Conservation (phyloP, 2,888 invertebrate species). For the Mythimna impura region DNA sequence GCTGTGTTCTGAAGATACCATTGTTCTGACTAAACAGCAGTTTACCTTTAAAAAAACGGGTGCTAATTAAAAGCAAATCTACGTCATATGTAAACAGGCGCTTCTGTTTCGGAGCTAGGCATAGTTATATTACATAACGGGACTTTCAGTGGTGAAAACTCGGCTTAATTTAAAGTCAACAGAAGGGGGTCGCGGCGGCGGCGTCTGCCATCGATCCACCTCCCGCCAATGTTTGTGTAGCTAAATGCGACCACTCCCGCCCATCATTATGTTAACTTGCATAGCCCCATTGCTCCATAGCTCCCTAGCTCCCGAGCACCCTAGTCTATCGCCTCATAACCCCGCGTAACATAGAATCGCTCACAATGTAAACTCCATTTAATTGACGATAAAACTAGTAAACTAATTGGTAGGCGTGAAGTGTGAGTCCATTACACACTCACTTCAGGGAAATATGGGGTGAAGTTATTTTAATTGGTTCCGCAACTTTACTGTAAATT, state of each 20-base stretch:
- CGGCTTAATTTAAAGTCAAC: constrained; percentile 69
- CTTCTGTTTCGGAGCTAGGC: constrained; percentile 22
- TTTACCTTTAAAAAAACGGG: constrained; percentile 33
- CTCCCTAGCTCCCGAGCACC: neutral
- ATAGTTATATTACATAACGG: constrained; percentile 53
- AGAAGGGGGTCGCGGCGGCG: constrained; percentile 54
- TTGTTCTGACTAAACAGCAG: constrained; percentile 11
- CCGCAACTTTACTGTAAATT: constrained; percentile 33
- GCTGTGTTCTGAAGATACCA: neutral
- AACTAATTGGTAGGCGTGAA: constrained; percentile 46
- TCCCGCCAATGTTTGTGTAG: constrained; percentile 59
- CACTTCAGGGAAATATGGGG: constrained; percentile 40
- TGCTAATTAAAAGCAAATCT: constrained; percentile 47
- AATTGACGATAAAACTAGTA: constrained; percentile 43
- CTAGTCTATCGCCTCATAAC: neutral
- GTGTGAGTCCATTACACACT: constrained; percentile 40
- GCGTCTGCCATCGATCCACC: constrained; percentile 65
- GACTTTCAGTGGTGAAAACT: constrained; percentile 58
- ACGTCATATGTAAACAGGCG: neutral
- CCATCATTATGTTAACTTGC: constrained; percentile 57
- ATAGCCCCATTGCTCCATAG: constrained; percentile 26
- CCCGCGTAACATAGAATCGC: constrained; percentile 23
- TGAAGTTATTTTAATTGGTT: constrained; percentile 57
- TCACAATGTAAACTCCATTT: constrained; percentile 32
- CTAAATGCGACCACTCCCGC: constrained; percentile 61